Percentiles rank a stretch among this genome's conserved stretches.
Evolutionary conservation across 2,113 vertebrate species (phyloP).

Genomic region (Burhinus bistriatus): DNA sequence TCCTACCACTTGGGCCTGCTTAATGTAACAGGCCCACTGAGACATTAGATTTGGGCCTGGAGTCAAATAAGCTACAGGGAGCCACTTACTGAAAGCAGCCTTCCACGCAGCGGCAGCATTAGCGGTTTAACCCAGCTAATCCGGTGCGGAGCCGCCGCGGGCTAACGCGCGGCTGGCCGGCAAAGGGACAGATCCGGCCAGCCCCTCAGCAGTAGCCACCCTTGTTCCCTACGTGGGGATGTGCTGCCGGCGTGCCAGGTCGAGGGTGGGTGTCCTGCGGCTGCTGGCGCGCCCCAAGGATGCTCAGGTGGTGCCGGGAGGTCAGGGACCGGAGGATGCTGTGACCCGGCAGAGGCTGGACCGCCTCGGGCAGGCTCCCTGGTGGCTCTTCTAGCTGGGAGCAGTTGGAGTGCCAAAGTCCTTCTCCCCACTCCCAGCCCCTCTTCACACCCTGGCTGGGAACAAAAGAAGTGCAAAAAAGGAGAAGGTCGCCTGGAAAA

Average conservation of each 20-base stretch:
- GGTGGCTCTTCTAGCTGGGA: accelerated
- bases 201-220: not conserved
- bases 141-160: not conserved
- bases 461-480: not conserved
- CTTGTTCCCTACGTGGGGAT: accelerated
- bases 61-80: slow-evolving; percentile 74
- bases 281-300: not conserved
- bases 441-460: too few species aligned
- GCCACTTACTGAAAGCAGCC: slow-evolving; percentile 77
- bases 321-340: not conserved
- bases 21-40: slow-evolving; percentile 78
- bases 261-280: accelerated
- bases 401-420: accelerated
- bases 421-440: not conserved
- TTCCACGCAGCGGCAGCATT: slow-evolving; percentile 65
- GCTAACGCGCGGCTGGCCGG: not conserved
- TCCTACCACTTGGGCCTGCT: slow-evolving; percentile 80
- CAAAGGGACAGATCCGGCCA: not conserved
- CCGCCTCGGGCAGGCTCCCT: not conserved
- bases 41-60: slow-evolving; percentile 72
- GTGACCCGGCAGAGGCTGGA: accelerated
- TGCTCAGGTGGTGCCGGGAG: accelerated
- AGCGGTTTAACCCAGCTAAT: slow-evolving; percentile 37
- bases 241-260: accelerated
- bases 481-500: not conserved